Conservation (phyloP, 2,888 invertebrate species). For the Mystacides longicornis region DNA sequence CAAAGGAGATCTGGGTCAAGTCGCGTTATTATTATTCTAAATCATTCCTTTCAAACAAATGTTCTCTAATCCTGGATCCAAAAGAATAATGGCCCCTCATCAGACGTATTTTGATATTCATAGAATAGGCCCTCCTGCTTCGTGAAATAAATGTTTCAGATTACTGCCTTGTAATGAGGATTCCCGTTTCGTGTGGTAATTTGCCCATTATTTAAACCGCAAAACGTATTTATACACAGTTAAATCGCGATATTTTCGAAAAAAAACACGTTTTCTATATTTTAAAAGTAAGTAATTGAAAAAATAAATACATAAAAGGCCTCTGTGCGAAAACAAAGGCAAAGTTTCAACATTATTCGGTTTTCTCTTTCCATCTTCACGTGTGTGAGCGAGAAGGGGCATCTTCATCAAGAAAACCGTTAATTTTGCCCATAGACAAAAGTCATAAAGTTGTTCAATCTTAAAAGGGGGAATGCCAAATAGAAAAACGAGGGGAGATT, state of each 20-base stretch:
- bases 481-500: not conserved
- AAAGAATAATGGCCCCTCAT: not conserved
- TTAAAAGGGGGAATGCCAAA: not conserved
- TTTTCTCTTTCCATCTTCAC: not conserved
- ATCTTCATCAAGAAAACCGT: slow-evolving; percentile 4
- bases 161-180: not conserved
- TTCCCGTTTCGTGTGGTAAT: too few relatives aligned
- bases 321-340: not conserved
- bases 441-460: not conserved
- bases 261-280: too few relatives aligned
- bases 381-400: not conserved
- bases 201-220: too few relatives aligned
- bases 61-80: too few relatives aligned
- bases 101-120: not conserved
- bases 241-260: too few relatives aligned
- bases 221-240: too few relatives aligned
- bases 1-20: too few relatives aligned
- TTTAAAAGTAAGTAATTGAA: too few relatives aligned
- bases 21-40: too few relatives aligned
- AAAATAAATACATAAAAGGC: too few relatives aligned
- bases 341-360: not conserved
- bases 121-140: not conserved
- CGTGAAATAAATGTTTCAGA: not conserved
- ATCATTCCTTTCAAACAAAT: too few relatives aligned
- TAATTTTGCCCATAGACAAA: slow-evolving; percentile 1